Evolutionary conservation across 2,888 invertebrate genomes (phyloP), one percentile per base, ranked within the genome.

Genomic region (Parapristionchus giblindavisi): DNA sequence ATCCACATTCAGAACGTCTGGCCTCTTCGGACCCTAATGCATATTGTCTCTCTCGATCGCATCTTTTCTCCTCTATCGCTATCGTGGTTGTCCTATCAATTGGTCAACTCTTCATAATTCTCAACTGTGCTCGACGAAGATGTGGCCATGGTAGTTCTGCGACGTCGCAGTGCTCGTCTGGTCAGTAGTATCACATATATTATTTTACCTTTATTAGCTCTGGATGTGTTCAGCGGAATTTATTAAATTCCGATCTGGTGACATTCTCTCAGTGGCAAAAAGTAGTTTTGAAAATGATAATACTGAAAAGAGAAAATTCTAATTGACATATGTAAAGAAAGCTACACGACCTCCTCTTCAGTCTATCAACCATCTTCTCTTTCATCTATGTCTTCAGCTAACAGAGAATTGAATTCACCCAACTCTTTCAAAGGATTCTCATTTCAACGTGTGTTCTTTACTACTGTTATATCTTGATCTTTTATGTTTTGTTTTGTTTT

Each of bases 41-140:
- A 29, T 40, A 56, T 21, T 71, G 71, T 17, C 73, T 73, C 48
- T 61, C 73, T 2, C 43, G 61, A 11, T 36, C 73, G 0, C 60
- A 60, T 27, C 48, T 73, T 29, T 73, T 73, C 73, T 73, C 73
- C 1, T 29, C 61, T 4, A 8, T 40, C 0, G 60, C 61, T 14
- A 61, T 73, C 3, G 34, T 51, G 5, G 24, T 36, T 6, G 61
- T 73, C 0, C 48, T 73, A 1, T 40, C 51, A 1, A 61, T 73
- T 17, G 60, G 60, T 1, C 73, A 73, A 27, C 43, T 73, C n/a
- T 38, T 73, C 2, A 43, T 73, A 17, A 32, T 73, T 1, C 32
- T 73, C 60, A 73, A 73, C 51, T 60, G 40, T 24, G 43, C 38
- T 6, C 60, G 61, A 6, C 40, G 73, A 27, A 32, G 51, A 6